These are phyloP conservation scores for Achroia grisella DNA, from an alignment of 1,140 invertebrate species.

Conservation along the genomic window DNA sequence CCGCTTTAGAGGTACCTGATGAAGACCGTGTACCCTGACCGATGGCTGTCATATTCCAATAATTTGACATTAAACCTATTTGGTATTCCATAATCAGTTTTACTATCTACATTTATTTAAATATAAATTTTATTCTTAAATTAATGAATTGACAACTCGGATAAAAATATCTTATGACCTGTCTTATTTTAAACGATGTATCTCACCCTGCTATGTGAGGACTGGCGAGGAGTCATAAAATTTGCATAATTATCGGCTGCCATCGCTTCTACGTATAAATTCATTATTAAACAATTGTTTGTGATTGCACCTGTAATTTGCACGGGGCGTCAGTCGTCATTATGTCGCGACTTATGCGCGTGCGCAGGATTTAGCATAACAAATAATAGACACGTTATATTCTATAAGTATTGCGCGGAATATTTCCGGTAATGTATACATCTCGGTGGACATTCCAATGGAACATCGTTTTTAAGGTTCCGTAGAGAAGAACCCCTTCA, in stretches of 20 bases:
- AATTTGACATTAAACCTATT: too few relatives aligned
- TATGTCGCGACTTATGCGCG: conserved; percentile 32
- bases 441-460: too few relatives aligned
- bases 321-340: conserved; percentile 34
- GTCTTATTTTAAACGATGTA: not conserved
- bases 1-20: too few relatives aligned
- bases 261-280: conserved; percentile 27
- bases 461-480: too few relatives aligned
- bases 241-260: conserved; percentile 35
- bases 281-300: conserved; percentile 38
- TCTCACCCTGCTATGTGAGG: not conserved
- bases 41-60: too few relatives aligned
- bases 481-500: too few relatives aligned
- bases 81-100: too few relatives aligned
- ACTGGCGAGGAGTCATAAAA: conserved; percentile 17
- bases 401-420: conserved; percentile 22
- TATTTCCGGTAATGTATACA: too few relatives aligned
- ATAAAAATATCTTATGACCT: conserved; percentile 9
- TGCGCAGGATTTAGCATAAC: conserved; percentile 46
- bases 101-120: too few relatives aligned
- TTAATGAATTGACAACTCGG: conserved; percentile 1
- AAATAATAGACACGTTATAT: conserved; percentile 46
- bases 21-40: too few relatives aligned
- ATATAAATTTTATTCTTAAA: too few relatives aligned
- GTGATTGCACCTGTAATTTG: conserved; percentile 44